Percentiles rank a stretch among this genome's conserved stretches.
Evolutionary conservation across 1,140 invertebrate species (phyloP).

Genomic region (Trichogramma pretiosum): DNA sequence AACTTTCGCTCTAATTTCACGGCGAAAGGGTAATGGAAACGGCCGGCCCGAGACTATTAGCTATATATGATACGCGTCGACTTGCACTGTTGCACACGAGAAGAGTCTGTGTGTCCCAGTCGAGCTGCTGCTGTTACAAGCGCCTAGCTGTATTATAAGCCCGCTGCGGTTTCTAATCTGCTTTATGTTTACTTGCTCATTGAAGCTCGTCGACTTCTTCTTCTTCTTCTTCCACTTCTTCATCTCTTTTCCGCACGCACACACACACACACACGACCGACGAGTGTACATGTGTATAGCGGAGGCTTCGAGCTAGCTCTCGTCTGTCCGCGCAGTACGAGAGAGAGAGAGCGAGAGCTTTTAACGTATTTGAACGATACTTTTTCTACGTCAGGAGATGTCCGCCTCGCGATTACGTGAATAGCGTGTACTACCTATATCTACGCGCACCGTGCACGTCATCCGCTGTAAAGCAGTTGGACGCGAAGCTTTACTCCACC

Average conservation of each 20-base stretch:
- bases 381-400: not conserved
- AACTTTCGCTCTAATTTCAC: constrained; percentile 14
- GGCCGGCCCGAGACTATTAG: constrained; percentile 4
- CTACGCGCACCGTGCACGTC: not conserved
- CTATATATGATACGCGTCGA: too few species aligned
- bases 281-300: too few species aligned
- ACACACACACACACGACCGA: too few species aligned
- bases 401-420: constrained; percentile 4
- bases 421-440: constrained; percentile 6
- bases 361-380: constrained; percentile 13
- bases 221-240: not conserved
- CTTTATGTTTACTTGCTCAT: constrained; percentile 15
- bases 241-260: not conserved
- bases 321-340: too few species aligned
- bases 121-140: too few species aligned
- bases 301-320: too few species aligned
- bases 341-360: too few species aligned
- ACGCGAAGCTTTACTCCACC: too few species aligned
- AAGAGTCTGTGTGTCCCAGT: too few species aligned
- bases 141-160: too few species aligned
- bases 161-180: constrained; percentile 19
- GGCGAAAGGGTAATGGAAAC: constrained; percentile 14
- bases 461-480: too few species aligned
- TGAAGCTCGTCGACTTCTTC: constrained; percentile 3
- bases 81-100: too few species aligned